Evolutionary conservation across 2,888 invertebrate genomes (phyloP), one percentile per base, ranked within the genome.

Genomic region (Idaea aversata): DNA sequence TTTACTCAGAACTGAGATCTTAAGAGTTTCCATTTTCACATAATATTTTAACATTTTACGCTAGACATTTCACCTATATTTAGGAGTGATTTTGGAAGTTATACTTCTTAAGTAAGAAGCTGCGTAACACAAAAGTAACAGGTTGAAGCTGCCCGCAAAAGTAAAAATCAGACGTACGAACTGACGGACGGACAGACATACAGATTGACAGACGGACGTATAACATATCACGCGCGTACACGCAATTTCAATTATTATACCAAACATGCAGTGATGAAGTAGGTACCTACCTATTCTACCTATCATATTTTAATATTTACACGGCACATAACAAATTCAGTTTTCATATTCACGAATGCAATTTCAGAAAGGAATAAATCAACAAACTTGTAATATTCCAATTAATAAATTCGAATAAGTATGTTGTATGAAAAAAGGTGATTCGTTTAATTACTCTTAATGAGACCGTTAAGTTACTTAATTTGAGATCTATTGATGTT

Each of bases 281-380:
- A 38, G 38, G 38, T 38, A 38, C 6, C 6, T 38, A 38, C 7
- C 7, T 38, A 47, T 7, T 7, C 47, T 13, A 10, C 7, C 7
- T 6, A 47, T 0, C 7, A 38, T 47, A 57, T 69, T 61, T 67
- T 65, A 63, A 69, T 72, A 69, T 72, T 67, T 63, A 71, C 64
- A 70, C 62, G 59, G 15, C 70, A 67, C 73, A 77, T 79, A 73
- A 75, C 74, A 78, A 74, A 82, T 78, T 80, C 77, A 68, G 75
- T 76, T 79, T 47, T 75, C 76, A 72, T 77, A 72, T 79, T 75
- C 74, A 79, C 74, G 79, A 76, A 75, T 78, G 76, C 72, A 72
- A 71, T 68, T 73, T 75, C 77, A 75, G 76, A 80, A 73, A 76
- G 72, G 74, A 73, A 75, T 76, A 77, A 75, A 77, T 80, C 76